Base-by-base conservation (phyloP, 2,113 vertebrate species). In the Prietella phreatophila region DNA sequence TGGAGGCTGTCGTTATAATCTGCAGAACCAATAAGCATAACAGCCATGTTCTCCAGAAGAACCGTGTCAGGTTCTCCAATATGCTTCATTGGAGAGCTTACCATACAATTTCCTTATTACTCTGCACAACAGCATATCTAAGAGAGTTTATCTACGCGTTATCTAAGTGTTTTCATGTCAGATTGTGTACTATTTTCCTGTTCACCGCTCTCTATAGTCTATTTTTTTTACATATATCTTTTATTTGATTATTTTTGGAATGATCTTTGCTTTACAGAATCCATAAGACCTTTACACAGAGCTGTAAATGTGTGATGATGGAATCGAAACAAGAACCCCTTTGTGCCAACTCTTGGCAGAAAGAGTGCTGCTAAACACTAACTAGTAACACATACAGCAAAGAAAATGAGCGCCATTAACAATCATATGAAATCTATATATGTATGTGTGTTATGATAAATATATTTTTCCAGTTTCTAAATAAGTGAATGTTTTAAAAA, bases 231-330 rank as follows among this genome's bases (percentile, higher is more conserved):
- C 39, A 14, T 60, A 17, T 82, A 53, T 36, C 7, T 73, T 42
- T 47, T 13, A 53, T 9, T 55, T 14, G 25, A 78, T 50, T n/a
- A 53, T 53, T 47, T 53, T 50, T 50, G 2, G 55, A 79, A 47
- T 6, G 73, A 47, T 27, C 14, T 53, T 53, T 25, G 17, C 33
- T 73, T 73, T 73, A 73, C 17, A 73, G 33, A 73, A 73, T 39
- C 33, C 19, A 10, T 17, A 33, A 69, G n/a, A 30, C 30, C 65
- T 22, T 22, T 39, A 22, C 2, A 2, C 36, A 73, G 1, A 11
- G 25, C 8, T 65, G 60, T 36, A 30, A 80, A 47, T 53, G 73
- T 80, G 76, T 33, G 60, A 87, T 89, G 83, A 58, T 89, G 75
- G 33, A 89, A 73, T 82, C 30, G 47, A 55, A 65, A 22, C 39